phyloP scores from a whole-genome alignment of 2,797 vertebrate species.

The Falco novaeseelandiae region DNA sequence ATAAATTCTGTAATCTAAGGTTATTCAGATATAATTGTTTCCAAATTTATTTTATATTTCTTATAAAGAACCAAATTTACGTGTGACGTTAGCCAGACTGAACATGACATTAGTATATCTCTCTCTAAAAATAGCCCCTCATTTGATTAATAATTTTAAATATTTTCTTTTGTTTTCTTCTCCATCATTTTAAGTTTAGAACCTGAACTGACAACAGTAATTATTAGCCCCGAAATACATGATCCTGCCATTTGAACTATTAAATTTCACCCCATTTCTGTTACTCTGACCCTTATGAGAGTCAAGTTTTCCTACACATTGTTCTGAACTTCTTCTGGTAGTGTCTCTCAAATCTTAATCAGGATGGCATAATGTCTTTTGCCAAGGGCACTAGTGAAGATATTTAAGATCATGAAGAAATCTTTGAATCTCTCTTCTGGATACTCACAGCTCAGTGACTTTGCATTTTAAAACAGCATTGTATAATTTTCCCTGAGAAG shows the following conservation, averaged over 20 bases:
- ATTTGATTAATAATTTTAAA: background rate
- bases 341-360: background rate
- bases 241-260: background rate
- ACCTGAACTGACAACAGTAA: background rate
- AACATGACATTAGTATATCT: background rate
- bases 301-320: background rate
- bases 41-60: background rate
- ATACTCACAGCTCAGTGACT: background rate
- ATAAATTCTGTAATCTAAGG: background rate
- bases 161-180: background rate
- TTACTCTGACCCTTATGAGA: background rate
- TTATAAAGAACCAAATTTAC: rapidly evolving
- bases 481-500: background rate
- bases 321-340: background rate
- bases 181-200: background rate
- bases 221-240: background rate
- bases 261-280: background rate
- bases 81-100: background rate
- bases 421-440: background rate
- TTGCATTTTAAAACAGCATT: background rate
- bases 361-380: background rate
- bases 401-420: background rate
- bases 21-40: background rate
- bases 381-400: background rate
- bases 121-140: background rate